A percentile compares a stretch with the other conserved stretches of the same genome.
Conservation (phyloP, 2,888 invertebrate genomes). For the Epistrophella euchroma region DNA sequence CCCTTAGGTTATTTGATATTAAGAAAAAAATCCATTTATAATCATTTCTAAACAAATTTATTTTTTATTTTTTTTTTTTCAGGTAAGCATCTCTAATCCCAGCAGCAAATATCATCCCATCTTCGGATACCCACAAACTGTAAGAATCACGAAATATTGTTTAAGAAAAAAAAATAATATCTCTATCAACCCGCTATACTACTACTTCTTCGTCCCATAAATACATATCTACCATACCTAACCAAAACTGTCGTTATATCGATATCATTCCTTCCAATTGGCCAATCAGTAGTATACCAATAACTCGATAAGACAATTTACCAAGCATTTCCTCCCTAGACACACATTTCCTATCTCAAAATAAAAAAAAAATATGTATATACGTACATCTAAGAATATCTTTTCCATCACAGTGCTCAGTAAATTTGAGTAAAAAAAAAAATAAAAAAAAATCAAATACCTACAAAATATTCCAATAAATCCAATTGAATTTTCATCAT, state of each 20-base stretch:
- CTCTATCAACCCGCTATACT: constrained; percentile 11
- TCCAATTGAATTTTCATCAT: constrained; percentile 74
- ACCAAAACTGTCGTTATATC: constrained; percentile 39
- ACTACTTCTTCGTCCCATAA: not conserved
- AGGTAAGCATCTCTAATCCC: constrained; percentile 76
- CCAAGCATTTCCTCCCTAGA: constrained; percentile 11
- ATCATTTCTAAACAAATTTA: constrained; percentile 8
- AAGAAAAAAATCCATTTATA: not conserved
- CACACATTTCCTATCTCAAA: constrained; percentile 36
- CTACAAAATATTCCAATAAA: constrained; percentile 68
- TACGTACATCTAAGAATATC: constrained; percentile 32
- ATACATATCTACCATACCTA: not conserved
- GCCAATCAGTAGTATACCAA: constrained; percentile 56
- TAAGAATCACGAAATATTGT: constrained; percentile 71
- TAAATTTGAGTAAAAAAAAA: constrained; percentile 41
- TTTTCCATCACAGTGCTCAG: constrained; percentile 9
- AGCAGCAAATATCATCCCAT: constrained; percentile 75
- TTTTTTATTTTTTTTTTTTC: constrained; percentile 46
- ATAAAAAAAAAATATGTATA: not conserved
- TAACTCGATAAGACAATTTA: constrained; percentile 32
- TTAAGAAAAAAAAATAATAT: constrained; percentile 60
- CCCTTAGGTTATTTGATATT: not conserved
- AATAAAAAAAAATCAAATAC: constrained; percentile 1
- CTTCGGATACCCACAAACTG: constrained; percentile 74
- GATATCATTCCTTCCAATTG: constrained; percentile 65